phyloP scores from a whole-genome alignment of 2,113 vertebrate genomes.

The Chaetura pelagica region DNA sequence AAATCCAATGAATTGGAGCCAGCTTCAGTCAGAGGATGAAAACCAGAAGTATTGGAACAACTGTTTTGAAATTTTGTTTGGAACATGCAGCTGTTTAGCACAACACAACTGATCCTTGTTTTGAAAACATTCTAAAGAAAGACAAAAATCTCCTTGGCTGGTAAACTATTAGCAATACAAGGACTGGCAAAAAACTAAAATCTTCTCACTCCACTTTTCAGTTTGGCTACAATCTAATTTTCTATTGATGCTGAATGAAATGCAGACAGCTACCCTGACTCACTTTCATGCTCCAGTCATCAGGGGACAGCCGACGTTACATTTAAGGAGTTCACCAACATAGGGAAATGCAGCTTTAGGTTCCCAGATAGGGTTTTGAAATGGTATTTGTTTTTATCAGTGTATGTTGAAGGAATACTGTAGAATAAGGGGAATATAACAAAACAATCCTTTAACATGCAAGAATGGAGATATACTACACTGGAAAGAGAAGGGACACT shows the following conservation, averaged over 20 bases:
- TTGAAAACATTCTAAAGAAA: neutral
- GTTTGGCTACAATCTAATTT: neutral
- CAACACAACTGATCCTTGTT: neutral
- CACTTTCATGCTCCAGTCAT: neutral
- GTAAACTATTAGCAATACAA: neutral
- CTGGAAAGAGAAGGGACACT: neutral
- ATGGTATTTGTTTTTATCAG: neutral
- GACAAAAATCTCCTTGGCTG: neutral
- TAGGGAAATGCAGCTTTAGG: neutral
- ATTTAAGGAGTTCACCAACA: neutral
- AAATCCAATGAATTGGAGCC: neutral
- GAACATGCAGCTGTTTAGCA: neutral
- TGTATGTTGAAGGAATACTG: neutral
- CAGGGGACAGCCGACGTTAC: neutral
- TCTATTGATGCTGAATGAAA: neutral
- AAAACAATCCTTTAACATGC: neutral
- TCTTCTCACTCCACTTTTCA: neutral
- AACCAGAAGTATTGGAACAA: neutral
- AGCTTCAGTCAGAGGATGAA: neutral
- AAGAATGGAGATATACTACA: neutral
- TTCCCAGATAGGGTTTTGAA: neutral
- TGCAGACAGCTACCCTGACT: neutral
- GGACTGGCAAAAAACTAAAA: neutral
- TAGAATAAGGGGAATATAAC: neutral
- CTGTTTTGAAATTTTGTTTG: neutral